Evolutionary conservation across 2,797 vertebrate species (phyloP).

Genomic region (Sebastes matsubarae): DNA sequence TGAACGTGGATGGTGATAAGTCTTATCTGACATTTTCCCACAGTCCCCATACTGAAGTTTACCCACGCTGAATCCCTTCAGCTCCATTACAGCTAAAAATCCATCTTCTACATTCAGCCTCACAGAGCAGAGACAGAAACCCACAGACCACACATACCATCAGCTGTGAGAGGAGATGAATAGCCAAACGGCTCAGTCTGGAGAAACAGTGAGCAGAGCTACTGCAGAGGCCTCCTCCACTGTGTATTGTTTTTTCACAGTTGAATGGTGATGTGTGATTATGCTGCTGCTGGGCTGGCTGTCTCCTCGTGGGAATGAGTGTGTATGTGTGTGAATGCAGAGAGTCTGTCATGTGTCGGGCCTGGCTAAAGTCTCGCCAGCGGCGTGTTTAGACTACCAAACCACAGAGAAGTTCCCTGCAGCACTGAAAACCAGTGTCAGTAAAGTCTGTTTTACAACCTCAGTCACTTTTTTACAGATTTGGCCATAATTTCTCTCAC

Average conservation of each 20-base stretch:
- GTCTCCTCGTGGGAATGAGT: constrained; percentile 26
- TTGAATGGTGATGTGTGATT: constrained; percentile 24
- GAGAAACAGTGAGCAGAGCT: constrained; percentile 11
- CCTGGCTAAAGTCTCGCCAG: neutral
- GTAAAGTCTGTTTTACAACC: neutral
- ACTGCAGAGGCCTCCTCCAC: constrained; percentile 7
- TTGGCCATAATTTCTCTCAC: neutral
- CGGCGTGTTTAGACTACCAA: constrained; percentile 25
- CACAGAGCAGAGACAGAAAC: neutral
- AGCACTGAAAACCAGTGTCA: neutral
- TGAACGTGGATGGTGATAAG: constrained; percentile 2
- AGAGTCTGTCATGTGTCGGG: constrained; percentile 17
- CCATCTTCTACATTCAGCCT: constrained; percentile 10
- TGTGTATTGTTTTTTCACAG: constrained; percentile 35
- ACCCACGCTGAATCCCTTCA: constrained; percentile 9
- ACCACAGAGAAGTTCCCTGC: neutral
- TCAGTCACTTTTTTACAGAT: neutral
- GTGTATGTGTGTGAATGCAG: neutral
- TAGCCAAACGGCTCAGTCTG: neutral
- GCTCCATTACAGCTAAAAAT: neutral
- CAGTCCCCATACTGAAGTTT: neutral
- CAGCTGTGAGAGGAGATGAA: constrained; percentile 15
- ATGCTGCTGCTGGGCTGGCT: neutral
- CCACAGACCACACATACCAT: constrained; percentile 11
- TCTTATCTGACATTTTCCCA: constrained; percentile 44